Evolutionary conservation across 1,140 invertebrate species (phyloP), one percentile per base, ranked within the genome.

Genomic region (Nephila pilipes): DNA sequence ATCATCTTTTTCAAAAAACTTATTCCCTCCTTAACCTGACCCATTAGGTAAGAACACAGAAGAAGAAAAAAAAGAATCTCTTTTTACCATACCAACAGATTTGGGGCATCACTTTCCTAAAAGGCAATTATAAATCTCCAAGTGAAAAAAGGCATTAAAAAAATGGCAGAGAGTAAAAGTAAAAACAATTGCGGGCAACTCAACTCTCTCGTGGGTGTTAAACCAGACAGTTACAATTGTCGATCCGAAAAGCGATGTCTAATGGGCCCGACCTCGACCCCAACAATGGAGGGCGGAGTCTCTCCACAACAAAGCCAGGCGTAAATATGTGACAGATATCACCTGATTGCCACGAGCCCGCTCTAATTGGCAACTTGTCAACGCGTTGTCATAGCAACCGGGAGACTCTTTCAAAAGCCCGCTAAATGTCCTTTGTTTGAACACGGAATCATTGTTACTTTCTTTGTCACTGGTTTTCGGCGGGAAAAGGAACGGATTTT

Each of bases 331-430:
- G 88, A 79, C 88, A 90, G 88, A 90, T 90, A 90, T 90, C 65
- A 20, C 87, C 87, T 85, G 54, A 57, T 55, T 85, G 83, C 83
- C 83, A 85, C 83, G 29, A 88, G 65, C 32, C 58, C 87, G 88
- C 88, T 90, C 88, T 90, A 90, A 90, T 90, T 90, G 88, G 88
- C 88, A 90, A 90, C 88, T 90, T 90, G 88, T 90, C 88, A 90
- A 90, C 75, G 38, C 22, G 88, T 90, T 36, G n/a, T 69, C 88
- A 79, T 90, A 69, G 54, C 29, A 57, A 90, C 88, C 10, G 85
- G 57, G 38, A 54, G 60, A 46, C 29, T 69, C 85, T 54, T 58
- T 90, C 20, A 88, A 87, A 88, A 75, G 32, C 25, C 55, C 65
- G 88, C 88, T 90, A 90, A 90, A 90, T 90, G 88, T 58, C 54